These are phyloP conservation scores for Drosophila macrothrix DNA, from an alignment of 2,888 invertebrate genomes.

Conservation along the genomic window DNA sequence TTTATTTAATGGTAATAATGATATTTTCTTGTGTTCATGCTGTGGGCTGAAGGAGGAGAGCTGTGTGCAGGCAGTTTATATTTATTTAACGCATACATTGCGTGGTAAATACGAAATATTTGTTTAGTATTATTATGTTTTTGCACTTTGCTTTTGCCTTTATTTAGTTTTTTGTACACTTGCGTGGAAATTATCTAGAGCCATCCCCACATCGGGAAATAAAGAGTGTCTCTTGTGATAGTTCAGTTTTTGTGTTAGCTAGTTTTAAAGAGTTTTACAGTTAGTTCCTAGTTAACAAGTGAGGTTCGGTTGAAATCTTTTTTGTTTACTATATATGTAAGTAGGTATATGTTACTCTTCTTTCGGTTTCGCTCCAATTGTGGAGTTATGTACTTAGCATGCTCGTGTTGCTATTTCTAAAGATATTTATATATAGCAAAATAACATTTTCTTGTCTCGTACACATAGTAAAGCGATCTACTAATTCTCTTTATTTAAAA, in stretches of 20 bases:
- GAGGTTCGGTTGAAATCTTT: conserved; percentile 78
- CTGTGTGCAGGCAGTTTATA: conserved; percentile 59
- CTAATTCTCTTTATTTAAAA: conserved; percentile 34
- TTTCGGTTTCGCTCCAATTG: conserved; percentile 37
- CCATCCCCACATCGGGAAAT: conserved; percentile 33
- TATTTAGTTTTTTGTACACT: conserved; percentile 74
- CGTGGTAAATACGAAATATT: conserved; percentile 39
- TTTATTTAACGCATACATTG: conserved; percentile 38
- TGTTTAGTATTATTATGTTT: conserved; percentile 51
- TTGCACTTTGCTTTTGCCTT: conserved; percentile 67
- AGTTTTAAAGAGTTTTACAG: conserved; percentile 72
- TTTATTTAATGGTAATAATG: conserved; percentile 25
- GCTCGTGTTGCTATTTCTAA: conserved; percentile 48
- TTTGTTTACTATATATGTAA: conserved; percentile 70
- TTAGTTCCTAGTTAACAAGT: conserved; percentile 81
- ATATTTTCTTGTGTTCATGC: conserved; percentile 33
- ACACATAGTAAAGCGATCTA: conserved; percentile 64
- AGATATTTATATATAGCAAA: conserved; percentile 64
- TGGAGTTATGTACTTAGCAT: conserved; percentile 33
- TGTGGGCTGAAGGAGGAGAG: conserved; percentile 30
- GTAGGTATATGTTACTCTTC: conserved; percentile 61
- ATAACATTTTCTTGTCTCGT: conserved; percentile 45
- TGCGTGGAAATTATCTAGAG: conserved; percentile 66
- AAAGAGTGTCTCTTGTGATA: conserved; percentile 49
- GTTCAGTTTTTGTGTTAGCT: conserved; percentile 60